Evolutionary conservation across 2,113 vertebrate genomes (phyloP).

Genomic region (Trinectes maculatus): DNA sequence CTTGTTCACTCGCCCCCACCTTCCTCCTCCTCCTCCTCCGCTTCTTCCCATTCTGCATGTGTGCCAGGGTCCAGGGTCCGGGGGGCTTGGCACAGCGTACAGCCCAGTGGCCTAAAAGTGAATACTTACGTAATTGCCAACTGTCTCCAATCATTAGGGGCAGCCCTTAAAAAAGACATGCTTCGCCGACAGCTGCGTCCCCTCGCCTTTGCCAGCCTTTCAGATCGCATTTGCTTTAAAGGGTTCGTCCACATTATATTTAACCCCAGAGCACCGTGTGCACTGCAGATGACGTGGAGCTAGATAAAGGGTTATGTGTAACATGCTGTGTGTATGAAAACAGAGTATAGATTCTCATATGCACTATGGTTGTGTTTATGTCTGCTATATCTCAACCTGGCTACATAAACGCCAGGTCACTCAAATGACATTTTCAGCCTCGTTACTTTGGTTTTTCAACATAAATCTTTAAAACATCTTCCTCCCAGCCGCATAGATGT

Average conservation of each 20-base stretch:
- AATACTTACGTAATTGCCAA: constrained; percentile 84
- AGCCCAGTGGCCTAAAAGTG: constrained; percentile 82
- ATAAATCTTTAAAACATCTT: too few species aligned
- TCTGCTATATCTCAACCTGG: not conserved
- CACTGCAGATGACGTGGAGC: constrained; percentile 35
- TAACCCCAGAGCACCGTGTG: constrained; percentile 68
- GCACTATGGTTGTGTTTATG: constrained; percentile 2
- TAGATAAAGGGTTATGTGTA: constrained; percentile 42
- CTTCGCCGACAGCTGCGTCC: constrained; percentile 83
- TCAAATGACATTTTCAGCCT: not conserved
- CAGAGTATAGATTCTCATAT: constrained; percentile 10
- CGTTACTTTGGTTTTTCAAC: too few species aligned
- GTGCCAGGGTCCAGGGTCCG: constrained; percentile 77
- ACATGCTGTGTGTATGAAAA: constrained; percentile 37
- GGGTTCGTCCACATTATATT: constrained; percentile 76
- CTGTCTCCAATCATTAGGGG: constrained; percentile 86
- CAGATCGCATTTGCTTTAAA: constrained; percentile 84
- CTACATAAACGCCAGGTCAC: not conserved
- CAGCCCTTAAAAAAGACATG: constrained; percentile 84
- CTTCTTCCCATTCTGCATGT: constrained; percentile 69
- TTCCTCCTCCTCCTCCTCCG: constrained; percentile 34
- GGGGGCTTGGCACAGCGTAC: constrained; percentile 71
- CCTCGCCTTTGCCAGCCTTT: constrained; percentile 84
- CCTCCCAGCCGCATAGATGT: too few species aligned
- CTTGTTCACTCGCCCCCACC: constrained; percentile 48